Conservation (phyloP, 2,797 vertebrate genomes). For the Coendou prehensilis region DNA sequence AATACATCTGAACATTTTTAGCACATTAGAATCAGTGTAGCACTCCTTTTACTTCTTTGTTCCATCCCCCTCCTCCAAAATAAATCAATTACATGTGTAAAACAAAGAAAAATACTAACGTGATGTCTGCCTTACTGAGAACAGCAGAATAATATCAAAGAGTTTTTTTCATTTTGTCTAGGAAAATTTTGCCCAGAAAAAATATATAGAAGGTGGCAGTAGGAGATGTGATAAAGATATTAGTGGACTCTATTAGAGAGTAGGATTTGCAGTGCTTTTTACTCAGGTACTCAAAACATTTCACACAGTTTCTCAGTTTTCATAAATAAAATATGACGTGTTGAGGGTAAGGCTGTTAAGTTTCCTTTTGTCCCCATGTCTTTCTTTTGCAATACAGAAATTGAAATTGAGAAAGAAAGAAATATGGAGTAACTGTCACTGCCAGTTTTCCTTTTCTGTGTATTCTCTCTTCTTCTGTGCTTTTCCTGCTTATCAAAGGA, state of each 20-base stretch:
- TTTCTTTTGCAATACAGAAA: not conserved
- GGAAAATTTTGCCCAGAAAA: not conserved
- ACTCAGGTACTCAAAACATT: not conserved
- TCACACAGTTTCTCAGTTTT: not conserved
- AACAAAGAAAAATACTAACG: not conserved
- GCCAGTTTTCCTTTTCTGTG: not conserved
- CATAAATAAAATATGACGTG: not conserved
- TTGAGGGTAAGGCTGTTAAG: not conserved
- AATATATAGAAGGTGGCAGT: not conserved
- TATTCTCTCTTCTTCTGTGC: not conserved
- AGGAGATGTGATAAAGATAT: not conserved
- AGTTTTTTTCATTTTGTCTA: not conserved
- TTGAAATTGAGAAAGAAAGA: not conserved
- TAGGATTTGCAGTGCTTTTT: not conserved
- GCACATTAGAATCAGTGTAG: not conserved
- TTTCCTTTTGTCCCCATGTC: not conserved
- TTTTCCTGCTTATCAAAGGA: not conserved
- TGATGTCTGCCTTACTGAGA: not conserved
- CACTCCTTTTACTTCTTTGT: not conserved
- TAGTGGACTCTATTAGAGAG: not conserved
- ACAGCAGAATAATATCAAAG: not conserved
- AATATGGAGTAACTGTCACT: not conserved
- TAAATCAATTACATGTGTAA: not conserved
- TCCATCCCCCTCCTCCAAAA: not conserved
- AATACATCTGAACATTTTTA: slow-evolving; percentile 29